Evolutionary conservation across 2,797 vertebrate species (phyloP), one percentile per base, ranked within the genome.

Genomic region (Arvicola amphibius): DNA sequence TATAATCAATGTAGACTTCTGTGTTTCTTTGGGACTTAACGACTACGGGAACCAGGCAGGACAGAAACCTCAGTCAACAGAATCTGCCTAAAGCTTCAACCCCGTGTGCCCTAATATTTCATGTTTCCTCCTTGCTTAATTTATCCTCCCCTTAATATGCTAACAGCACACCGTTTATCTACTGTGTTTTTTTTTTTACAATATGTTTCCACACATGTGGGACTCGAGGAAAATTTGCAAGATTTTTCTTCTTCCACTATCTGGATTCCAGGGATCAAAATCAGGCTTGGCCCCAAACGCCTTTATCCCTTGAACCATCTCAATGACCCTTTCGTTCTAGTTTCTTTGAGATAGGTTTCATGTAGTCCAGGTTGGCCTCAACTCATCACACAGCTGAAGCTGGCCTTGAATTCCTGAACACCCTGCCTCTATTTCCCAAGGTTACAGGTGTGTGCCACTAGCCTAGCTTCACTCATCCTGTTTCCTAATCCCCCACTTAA

Each of bases 31-130:
- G 56, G 56, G 56, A 23, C 19, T 59, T 59, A 23, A 59, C 19
- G 2, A 59, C 56, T 59, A 0, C 7, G 6, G 7, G 21, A 59
- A 59, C 56, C 6, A 2, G 56, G 56, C 56, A 59, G 56, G 56
- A 59, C 56, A 59, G 56, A 59, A 59, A 23, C 56, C 56, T 59
- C 56, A 59, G 56, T 59, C 19, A 59, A 59, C 19, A 59, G 56
- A 59, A 59, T 59, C 46, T 78, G 23, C 32, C 59, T 94, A 48
- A 92, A 95, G 78, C 48, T 6, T 74, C 89, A 90, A 95, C 77
- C 89, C 32, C 32, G 4, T 81, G 10, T 5, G 61, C 83, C n/a
- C 37, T 67, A 67, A 81, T 12, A 37, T 56, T 80, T 88, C 51
- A 32, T 10, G 71, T 32, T 21, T 84, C 79, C 48, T 34, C 32